A percentile compares a stretch with the other conserved stretches of the same genome.
Conservation (phyloP, 2,113 vertebrate species). For the Raja brachyura region DNA sequence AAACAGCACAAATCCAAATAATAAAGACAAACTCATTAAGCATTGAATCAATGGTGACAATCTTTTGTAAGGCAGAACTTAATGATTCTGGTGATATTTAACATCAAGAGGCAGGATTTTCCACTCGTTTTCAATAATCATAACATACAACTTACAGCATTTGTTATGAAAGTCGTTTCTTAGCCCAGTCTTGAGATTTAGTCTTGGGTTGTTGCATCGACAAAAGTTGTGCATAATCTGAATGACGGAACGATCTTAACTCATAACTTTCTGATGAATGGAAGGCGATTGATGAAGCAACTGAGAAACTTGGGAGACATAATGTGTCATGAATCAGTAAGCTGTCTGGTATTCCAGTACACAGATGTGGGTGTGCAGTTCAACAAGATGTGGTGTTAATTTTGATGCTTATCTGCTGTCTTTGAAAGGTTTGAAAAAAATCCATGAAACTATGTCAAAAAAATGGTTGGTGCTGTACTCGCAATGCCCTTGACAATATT, state of each 20-base stretch:
- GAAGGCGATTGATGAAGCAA: background rate
- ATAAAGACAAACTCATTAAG: background rate
- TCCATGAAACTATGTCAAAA: no score
- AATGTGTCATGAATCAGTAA: no score
- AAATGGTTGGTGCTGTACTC: no score
- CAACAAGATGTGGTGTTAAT: no score
- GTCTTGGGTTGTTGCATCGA: background rate
- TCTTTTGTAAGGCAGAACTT: background rate
- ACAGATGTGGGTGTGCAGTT: no score
- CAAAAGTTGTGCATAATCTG: background rate
- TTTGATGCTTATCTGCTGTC: no score
- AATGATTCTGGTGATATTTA: background rate
- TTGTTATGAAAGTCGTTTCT: background rate
- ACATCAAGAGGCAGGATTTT: background rate
- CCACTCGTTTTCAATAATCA: background rate
- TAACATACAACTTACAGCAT: background rate
- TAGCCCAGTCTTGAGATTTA: background rate
- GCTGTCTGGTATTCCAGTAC: no score
- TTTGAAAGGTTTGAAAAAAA: no score
- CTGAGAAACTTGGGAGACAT: no score
- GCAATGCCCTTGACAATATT: no score
- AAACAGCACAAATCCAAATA: background rate
- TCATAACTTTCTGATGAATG: background rate
- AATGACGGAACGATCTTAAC: background rate
- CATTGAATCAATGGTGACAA: background rate